Conservation (phyloP, 2,888 invertebrate genomes). For the Protodeltote pygarga region DNA sequence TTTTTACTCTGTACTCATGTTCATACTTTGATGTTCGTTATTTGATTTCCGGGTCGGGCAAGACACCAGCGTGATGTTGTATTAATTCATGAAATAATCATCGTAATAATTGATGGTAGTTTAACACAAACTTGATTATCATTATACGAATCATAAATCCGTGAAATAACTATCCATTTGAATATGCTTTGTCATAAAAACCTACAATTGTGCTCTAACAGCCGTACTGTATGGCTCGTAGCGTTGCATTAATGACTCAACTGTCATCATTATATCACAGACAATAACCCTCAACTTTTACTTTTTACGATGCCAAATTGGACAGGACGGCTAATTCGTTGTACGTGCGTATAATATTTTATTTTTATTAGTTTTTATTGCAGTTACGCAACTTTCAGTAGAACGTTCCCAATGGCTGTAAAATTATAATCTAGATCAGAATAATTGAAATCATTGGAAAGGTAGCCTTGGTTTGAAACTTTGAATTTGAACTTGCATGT, state of each 20-base stretch:
- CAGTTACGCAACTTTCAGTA: constrained; percentile 22
- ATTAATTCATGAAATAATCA: not conserved
- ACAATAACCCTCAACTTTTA: constrained; percentile 53
- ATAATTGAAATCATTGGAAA: constrained; percentile 16
- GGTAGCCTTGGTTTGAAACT: constrained; percentile 5
- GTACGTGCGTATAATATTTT: constrained; percentile 39
- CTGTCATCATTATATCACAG: constrained; percentile 54
- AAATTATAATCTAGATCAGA: constrained; percentile 17
- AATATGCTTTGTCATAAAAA: constrained; percentile 14
- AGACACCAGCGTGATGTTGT: not conserved
- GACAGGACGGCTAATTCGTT: constrained; percentile 23
- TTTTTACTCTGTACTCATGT: too few species aligned
- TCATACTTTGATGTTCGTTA: too few species aligned
- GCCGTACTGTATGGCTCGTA: constrained; percentile 16
- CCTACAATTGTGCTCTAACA: constrained; percentile 7
- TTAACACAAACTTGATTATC: not conserved
- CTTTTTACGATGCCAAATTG: constrained; percentile 53
- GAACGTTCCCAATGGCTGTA: constrained; percentile 1
- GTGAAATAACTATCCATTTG: constrained; percentile 12
- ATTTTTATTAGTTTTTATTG: constrained; percentile 10
- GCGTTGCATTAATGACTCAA: constrained; percentile 49
- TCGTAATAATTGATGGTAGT: constrained; percentile 1
- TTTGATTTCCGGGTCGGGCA: too few species aligned
- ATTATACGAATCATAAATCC: constrained; percentile 10
- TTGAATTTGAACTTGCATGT: not conserved